Evolutionary conservation across 30 jellyfish, hydroid and myxozoan species (phyloP).

Genomic region (Morbakka virulenta): DNA sequence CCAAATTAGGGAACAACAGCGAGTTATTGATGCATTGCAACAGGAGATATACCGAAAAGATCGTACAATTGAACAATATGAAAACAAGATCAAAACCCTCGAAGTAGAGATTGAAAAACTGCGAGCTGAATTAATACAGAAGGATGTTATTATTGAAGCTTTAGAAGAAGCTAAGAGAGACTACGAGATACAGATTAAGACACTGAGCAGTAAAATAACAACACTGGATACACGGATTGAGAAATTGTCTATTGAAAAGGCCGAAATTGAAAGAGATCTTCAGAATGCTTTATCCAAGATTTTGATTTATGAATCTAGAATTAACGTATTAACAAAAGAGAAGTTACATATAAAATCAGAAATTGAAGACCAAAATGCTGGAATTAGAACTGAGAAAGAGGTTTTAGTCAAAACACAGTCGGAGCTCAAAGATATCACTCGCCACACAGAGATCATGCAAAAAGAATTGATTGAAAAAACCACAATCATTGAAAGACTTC

Average conservation of each 20-base stretch:
- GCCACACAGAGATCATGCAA: constrained; percentile 71
- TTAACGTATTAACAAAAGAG: constrained; percentile 62
- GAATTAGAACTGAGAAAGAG: constrained; percentile 73
- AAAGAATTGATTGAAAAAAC: constrained; percentile 86
- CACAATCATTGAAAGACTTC: constrained; percentile 81
- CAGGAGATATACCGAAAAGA: constrained; percentile 88
- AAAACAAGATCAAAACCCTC: constrained; percentile 35
- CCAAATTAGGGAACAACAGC: constrained; percentile 73
- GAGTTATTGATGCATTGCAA: constrained; percentile 82
- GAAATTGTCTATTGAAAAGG: constrained; percentile 62
- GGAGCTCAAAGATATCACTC: constrained; percentile 55
- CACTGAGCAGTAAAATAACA: constrained; percentile 43
- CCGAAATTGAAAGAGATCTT: constrained; percentile 75
- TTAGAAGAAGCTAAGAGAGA: constrained; percentile 82
- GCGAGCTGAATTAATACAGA: constrained; percentile 69
- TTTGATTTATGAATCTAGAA: constrained; percentile 68
- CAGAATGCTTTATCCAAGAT: constrained; percentile 62
- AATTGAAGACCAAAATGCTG: constrained; percentile 68
- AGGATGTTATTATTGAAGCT: constrained; percentile 82
- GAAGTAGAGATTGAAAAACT: constrained; percentile 86
- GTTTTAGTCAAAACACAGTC: constrained; percentile 38
- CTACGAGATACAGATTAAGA: constrained; percentile 58
- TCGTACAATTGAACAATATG: constrained; percentile 72
- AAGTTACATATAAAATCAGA: constrained; percentile 67
- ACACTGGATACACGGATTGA: constrained; percentile 76